Conservation (phyloP, 2,888 invertebrate genomes). For the Dryobota labecula region DNA sequence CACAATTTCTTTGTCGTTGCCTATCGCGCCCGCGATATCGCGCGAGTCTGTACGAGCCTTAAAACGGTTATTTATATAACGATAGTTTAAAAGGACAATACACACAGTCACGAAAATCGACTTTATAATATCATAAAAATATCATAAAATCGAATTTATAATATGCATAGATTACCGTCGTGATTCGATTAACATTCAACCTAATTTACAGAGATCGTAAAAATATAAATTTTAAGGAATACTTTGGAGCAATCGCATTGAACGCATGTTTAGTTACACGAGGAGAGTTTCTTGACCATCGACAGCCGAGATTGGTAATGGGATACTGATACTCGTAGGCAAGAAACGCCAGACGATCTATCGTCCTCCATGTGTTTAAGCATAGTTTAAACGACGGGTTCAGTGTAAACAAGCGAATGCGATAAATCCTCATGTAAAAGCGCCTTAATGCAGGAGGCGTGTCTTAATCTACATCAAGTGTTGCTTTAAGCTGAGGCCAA, state of each 20-base stretch:
- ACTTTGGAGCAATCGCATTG: background rate
- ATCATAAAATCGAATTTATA: no score
- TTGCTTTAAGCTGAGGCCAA: conserved; percentile 66
- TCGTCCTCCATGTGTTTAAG: background rate
- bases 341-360: background rate
- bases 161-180: background rate
- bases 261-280: background rate
- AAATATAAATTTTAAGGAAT: background rate
- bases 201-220: background rate
- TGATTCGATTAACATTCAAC: background rate
- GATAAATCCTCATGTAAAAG: conserved; percentile 16
- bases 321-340: background rate
- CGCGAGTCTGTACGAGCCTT: no score
- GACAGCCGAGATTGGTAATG: background rate
- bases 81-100: no score
- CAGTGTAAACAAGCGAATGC: background rate
- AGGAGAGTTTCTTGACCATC: background rate
- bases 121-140: no score
- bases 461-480: conserved; percentile 66
- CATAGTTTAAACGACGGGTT: background rate
- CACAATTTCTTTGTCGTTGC: no score
- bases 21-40: no score
- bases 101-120: background rate
- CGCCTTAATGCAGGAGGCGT: conserved; percentile 73
- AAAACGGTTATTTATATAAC: no score